phyloP scores from a whole-genome alignment of 2,888 invertebrate species.

The Caenorhabditis macrosperma region DNA sequence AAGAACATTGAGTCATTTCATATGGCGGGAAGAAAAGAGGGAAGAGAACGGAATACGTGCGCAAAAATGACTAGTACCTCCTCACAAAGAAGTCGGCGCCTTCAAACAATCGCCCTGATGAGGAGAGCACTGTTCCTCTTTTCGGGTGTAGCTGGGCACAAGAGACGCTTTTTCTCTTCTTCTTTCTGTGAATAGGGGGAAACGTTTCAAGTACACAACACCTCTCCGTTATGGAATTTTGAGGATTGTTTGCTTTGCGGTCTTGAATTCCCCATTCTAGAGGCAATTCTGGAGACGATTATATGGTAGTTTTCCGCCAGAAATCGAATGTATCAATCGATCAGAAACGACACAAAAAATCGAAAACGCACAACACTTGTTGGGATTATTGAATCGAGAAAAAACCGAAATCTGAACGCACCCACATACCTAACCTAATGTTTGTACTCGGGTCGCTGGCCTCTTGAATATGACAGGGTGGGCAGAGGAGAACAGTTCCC shows the following conservation, averaged over 20 bases:
- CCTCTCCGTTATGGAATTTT: conserved; percentile 48
- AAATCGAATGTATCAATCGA: background rate
- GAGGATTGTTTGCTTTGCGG: conserved; percentile 45
- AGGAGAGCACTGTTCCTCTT: background rate
- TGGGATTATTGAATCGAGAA: no score
- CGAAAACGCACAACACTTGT: no score
- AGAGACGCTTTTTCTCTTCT: background rate
- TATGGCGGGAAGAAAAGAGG: background rate
- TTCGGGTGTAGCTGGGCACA: conserved; percentile 8
- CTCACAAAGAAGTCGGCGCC: no score
- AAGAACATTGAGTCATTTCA: conserved; percentile 29
- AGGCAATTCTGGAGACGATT: background rate
- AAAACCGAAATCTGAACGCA: conserved; percentile 12
- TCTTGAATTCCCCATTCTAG: conserved; percentile 14
- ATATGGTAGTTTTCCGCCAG: no score
- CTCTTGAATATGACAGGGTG: conserved; percentile 28
- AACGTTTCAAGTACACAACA: conserved; percentile 50
- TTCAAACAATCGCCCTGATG: conserved; percentile 1
- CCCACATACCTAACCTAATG: conserved; percentile 12
- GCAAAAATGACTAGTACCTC: no score
- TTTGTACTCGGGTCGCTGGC: conserved; percentile 32
- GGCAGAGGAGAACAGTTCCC: conserved; percentile 26
- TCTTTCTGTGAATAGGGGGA: conserved; percentile 22
- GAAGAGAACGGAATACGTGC: no score
- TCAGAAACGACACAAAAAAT: no score